A percentile compares a stretch with the other conserved stretches of the same genome.
Conservation (phyloP, 2,888 invertebrate genomes). For the Amblyjoppa proteus region DNA sequence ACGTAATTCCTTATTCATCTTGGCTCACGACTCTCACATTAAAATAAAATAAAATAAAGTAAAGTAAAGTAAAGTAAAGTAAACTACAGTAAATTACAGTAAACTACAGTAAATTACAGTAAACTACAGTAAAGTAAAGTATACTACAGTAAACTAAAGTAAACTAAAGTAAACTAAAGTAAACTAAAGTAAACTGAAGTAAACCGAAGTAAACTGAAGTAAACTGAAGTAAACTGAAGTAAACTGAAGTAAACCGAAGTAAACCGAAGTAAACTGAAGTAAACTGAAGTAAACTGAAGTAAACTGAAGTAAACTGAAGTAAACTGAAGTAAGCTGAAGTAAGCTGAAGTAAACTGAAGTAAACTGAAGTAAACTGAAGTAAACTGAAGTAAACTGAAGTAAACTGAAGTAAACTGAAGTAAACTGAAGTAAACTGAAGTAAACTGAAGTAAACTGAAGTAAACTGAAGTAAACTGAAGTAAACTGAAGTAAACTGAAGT, state of each 20-base stretch:
- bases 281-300: too few relatives aligned
- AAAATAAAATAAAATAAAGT: conserved; percentile 1
- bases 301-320: too few relatives aligned
- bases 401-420: background rate
- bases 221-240: too few relatives aligned
- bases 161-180: background rate
- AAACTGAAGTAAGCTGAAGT: background rate
- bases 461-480: too few relatives aligned
- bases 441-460: background rate
- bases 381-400: background rate
- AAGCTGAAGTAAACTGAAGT: background rate
- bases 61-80: background rate
- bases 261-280: too few relatives aligned
- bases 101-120: background rate
- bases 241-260: too few relatives aligned
- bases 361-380: too few relatives aligned
- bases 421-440: background rate
- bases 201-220: too few relatives aligned
- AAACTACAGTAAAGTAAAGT: background rate
- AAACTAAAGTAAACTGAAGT: too few relatives aligned
- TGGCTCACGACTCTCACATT: background rate
- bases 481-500: too few relatives aligned
- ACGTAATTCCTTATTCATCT: conserved; percentile 3
- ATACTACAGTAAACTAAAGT: background rate
- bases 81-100: too few relatives aligned